Base-by-base conservation (phyloP, 1,140 invertebrate species). In the Hestina assimilis region DNA sequence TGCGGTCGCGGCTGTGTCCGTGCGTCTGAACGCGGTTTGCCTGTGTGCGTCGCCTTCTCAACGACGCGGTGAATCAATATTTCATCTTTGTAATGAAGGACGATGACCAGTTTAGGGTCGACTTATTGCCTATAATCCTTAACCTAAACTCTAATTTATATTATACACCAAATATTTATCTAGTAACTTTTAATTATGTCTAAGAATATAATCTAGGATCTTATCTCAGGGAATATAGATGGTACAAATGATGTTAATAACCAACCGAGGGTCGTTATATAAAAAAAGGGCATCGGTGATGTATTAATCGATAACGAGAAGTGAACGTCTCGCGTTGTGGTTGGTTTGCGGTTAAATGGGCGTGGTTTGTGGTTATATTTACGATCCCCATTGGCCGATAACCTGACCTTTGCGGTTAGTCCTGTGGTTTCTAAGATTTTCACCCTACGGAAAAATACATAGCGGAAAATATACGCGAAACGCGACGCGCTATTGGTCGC, bases 381-480 rank as follows among this genome's bases (percentile, higher is more conserved):
- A 84, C 78, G 70, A 74, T 48, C 69, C 69, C 71, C 45, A 88
- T 88, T 88, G 85, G 85, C 65, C 77, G 77, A 83, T 85, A 69
- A 85, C 78, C 78, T 87, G 83, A 83, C 81, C 79, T 86, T 88
- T 86, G 85, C 65, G 85, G 85, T 88, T 86, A 82, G 76, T 67
- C 65, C 59, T 88, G 84, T 58, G 85, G 85, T 86, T 87, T 85
- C 83, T 85, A 86, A 88, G 85, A 88, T 88, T 88, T 88, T 83
- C 84, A 84, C 81, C 76, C 81, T 55, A 63, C 54, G 82, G 83
- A 88, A 88, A 88, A 88, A 88, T 86, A 83, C 60, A 78, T 84
- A 79, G 69, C 69, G 69, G 75, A 83, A 87, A 82, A 77, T 82
- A 83, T 79, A 78, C 71, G 64, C 56, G 33, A 2, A 6, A 48